phyloP scores from a whole-genome alignment of 2,888 invertebrate genomes.

The Uloborus plumipes region DNA sequence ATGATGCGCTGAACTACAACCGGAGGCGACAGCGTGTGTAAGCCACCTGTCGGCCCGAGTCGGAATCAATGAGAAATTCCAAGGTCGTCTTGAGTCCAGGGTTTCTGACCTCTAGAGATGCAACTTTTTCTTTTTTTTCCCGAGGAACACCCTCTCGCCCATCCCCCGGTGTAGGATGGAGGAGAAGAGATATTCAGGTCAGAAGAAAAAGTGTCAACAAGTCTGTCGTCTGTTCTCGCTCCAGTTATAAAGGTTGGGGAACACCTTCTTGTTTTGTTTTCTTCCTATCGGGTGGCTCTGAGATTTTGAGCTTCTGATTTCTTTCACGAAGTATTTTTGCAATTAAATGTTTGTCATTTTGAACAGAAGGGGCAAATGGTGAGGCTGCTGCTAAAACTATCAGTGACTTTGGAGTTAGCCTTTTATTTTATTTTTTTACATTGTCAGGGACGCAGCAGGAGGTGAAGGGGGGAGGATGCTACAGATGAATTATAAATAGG shows the following conservation, averaged over 20 bases:
- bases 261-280: not conserved
- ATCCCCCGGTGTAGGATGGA: not conserved
- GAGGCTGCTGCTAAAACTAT: too few species aligned
- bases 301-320: too few species aligned
- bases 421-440: too few species aligned
- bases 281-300: not conserved
- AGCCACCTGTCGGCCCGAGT: constrained; percentile 45
- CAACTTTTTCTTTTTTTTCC: not conserved
- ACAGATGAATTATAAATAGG: too few species aligned
- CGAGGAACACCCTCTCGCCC: not conserved
- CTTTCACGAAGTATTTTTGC: too few species aligned
- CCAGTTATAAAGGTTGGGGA: too few species aligned
- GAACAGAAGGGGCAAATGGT: too few species aligned
- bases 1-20: too few species aligned
- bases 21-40: constrained; percentile 17
- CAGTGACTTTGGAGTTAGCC: too few species aligned
- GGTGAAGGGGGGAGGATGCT: too few species aligned
- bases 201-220: constrained; percentile 19
- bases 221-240: constrained; percentile 10
- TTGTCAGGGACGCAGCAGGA: too few species aligned
- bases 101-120: constrained; percentile 39
- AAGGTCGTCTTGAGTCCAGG: constrained; percentile 28
- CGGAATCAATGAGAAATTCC: constrained; percentile 26
- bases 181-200: constrained; percentile 6
- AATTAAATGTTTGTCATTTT: too few species aligned